Evolutionary conservation across 2,797 vertebrate species (phyloP), one percentile per base, ranked within the genome.

Genomic region (Clarias laeviceps): DNA sequence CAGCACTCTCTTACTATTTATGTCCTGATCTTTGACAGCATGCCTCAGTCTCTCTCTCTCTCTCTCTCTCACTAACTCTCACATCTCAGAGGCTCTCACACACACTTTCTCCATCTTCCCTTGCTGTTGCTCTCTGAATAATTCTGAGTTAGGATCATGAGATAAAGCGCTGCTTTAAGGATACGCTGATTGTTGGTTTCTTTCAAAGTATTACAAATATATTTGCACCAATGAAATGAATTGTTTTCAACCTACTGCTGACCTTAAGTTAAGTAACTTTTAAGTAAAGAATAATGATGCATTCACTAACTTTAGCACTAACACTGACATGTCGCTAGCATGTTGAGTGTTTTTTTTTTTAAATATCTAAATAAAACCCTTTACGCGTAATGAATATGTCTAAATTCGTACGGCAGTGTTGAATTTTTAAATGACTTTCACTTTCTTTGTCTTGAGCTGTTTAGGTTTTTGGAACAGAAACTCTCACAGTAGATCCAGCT

Each of bases 1-100:
- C 77, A 94, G 92, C 92, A 80, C 87, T 90, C 91, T 92, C 92
- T 94, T 92, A 93, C 92, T 94, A 94, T 95, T 95, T 94, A 94
- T 94, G 92, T 93, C 91, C 91, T 93, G 91, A 94, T 94, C 93
- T 94, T 91, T 94, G 93, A 93, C 93, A 93, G 84, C 82, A 56
- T 84, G 20, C 61, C 62, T 79, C 90, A 87, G 82, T 87, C 87
- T 92, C 88, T 74, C 82, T 82, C 40, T 50, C 82, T 5, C 27
- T 77, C 74, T 32, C 54, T 20, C 29, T 22, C 27, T 20, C 45
- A 32, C 77, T 34, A 12, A 29, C 64, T 9, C 70, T 29, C 79
- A 80, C 86, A 82, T 56, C 56, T 72, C 20, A 64, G 17, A 8
- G 15, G n/a, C 22, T 7, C 37, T 15, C 57, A 82, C 84, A 81